Percentiles rank a stretch among this genome's conserved stretches.
Conservation (phyloP, 2,888 invertebrate species). For the Campoplex capitator region DNA sequence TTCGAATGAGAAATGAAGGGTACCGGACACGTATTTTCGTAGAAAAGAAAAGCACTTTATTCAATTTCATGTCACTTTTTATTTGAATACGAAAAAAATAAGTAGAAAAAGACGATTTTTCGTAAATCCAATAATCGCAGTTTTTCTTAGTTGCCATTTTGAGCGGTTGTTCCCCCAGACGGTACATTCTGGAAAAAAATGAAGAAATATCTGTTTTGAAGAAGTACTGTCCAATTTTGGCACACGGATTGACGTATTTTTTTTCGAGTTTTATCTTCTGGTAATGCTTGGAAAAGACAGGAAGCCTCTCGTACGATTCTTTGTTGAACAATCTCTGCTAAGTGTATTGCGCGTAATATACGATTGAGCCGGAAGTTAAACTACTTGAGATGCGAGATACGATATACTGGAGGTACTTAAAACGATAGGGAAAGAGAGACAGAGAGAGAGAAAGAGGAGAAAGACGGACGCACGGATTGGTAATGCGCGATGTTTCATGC, state of each 20-base stretch:
- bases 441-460: not conserved
- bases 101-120: not conserved
- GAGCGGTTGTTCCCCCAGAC: not conserved
- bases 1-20: not conserved
- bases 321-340: constrained; percentile 53
- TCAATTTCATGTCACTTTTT: not conserved
- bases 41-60: not conserved
- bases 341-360: constrained; percentile 56
- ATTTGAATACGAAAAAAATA: not conserved
- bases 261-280: not conserved
- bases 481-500: constrained; percentile 22
- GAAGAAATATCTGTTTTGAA: not conserved
- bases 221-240: constrained; percentile 8
- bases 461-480: constrained; percentile 27
- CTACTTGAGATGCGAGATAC: constrained; percentile 77
- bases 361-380: constrained; percentile 76
- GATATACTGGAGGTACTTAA: constrained; percentile 65
- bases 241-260: not conserved
- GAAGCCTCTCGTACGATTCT: constrained; percentile 31
- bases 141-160: not conserved
- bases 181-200: not conserved
- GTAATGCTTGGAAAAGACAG: not conserved
- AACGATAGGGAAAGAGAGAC: constrained; percentile 24
- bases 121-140: not conserved
- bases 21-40: not conserved